These are phyloP conservation scores for Oligia strigilis DNA, from an alignment of 2,888 invertebrate species.

Conservation along the genomic window DNA sequence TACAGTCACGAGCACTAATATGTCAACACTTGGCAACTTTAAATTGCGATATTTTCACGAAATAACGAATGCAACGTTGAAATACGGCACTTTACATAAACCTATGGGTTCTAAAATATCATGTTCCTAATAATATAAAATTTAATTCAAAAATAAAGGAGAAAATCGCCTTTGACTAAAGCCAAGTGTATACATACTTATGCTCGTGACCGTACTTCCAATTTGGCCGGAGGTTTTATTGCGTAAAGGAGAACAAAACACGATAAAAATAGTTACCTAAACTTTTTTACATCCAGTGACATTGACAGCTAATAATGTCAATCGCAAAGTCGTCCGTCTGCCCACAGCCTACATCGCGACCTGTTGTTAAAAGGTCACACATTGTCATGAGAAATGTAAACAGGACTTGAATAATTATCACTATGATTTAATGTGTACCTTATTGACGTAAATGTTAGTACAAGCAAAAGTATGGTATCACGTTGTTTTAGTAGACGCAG, in stretches of 20 bases:
- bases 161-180: no score
- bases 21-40: no score
- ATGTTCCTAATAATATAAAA: no score
- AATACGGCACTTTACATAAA: no score
- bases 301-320: neutral
- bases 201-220: no score
- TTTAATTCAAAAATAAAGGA: no score
- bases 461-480: neutral
- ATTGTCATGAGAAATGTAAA: constrained; percentile 64
- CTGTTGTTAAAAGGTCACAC: constrained; percentile 60
- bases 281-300: neutral
- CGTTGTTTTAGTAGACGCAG: neutral
- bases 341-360: constrained; percentile 47
- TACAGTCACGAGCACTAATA: no score
- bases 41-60: no score
- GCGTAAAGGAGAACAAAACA: neutral
- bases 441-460: constrained; percentile 1
- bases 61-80: no score
- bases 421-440: constrained; percentile 22
- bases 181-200: no score
- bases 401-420: constrained; percentile 46
- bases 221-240: no score
- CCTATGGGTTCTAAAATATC: no score
- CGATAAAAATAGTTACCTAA: neutral
- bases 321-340: constrained; percentile 31